Base-by-base conservation (phyloP, 2,113 vertebrate species). In the Gadus macrocephalus region DNA sequence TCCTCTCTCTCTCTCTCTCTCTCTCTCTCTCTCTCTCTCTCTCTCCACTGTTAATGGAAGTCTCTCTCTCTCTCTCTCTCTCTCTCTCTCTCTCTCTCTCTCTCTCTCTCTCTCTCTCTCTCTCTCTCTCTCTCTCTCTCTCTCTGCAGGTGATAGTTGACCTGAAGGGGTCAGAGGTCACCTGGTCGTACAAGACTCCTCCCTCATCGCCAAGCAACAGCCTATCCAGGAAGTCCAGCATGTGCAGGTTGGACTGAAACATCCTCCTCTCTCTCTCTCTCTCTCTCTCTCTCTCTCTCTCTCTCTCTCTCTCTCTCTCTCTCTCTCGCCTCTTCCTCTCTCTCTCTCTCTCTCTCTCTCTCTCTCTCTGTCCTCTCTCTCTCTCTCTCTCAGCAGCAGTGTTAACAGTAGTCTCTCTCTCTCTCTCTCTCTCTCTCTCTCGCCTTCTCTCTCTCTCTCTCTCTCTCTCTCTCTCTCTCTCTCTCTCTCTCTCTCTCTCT, bases 231-330 rank as follows among this genome's bases (percentile, higher is more conserved):
- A 98, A 98, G 86, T 96, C 95, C 49, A 98, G 96, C 75, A 95
- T 98, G 88, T 97, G 95, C 92, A 98, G 96, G 96, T 98, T 88
- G 83, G 92, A 88, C 58, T 16, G n/a, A n/a, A n/a, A n/a, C n/a
- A n/a, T 49, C 95, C 96, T 91, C 96, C 96, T 2, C 91, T 95
- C 72, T 97, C n/a, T 59, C 81, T 77, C 89, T 81, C 25, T 92
- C 96, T 95, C 93, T 96, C 95, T 93, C 97, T 95, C 7, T 96
- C 98, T 84, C 96, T 95, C 92, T 53, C 95, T 96, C 92, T 97
- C 96, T 2, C 91, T 95, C 72, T 97, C n/a, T 59, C 81, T 77
- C 28, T 31, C 28, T 31, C 28, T 31, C 28, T 31, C 28, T 31
- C 28, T 31, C 28, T 31, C 28, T 31, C n/a, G n/a, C n/a, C n/a